Conservation (phyloP, 2,113 vertebrate genomes). For the Tyrannus savana region DNA sequence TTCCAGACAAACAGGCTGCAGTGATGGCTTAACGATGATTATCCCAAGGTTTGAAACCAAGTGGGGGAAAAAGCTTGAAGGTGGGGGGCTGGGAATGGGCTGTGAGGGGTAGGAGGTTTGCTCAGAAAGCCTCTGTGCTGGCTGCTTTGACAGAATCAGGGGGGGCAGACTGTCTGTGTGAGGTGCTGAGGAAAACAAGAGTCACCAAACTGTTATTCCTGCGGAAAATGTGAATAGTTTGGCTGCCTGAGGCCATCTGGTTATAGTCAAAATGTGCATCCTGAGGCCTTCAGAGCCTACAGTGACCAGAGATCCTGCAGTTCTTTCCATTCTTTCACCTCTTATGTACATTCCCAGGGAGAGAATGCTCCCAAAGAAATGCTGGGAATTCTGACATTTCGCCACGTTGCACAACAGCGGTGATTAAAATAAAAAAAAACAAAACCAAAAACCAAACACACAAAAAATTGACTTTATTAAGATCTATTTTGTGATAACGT, state of each 20-base stretch:
- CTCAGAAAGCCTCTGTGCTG: not conserved
- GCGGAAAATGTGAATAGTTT: constrained; percentile 53
- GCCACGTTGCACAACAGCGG: not conserved
- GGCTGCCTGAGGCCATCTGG: constrained; percentile 66
- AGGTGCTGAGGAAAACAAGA: constrained; percentile 14
- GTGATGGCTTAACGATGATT: not conserved
- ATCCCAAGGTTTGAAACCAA: not conserved
- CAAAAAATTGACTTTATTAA: not conserved
- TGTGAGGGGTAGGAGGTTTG: not conserved
- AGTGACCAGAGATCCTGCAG: constrained; percentile 54
- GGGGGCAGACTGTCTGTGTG: not conserved
- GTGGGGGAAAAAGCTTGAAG: not conserved
- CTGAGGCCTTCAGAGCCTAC: constrained; percentile 44
- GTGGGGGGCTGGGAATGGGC: not conserved
- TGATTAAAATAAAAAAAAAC: not conserved
- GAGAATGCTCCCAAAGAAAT: constrained; percentile 30
- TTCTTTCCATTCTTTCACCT: constrained; percentile 67
- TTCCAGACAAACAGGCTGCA: not conserved
- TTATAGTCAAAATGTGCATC: constrained; percentile 63
- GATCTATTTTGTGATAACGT: not conserved
- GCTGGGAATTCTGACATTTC: not conserved
- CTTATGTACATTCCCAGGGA: constrained; percentile 28
- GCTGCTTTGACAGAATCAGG: not conserved
- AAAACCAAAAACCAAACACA: not conserved
- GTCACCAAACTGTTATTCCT: not conserved